phyloP scores from a whole-genome alignment of 2,888 invertebrate species.

The Ectropis crepuscularia region DNA sequence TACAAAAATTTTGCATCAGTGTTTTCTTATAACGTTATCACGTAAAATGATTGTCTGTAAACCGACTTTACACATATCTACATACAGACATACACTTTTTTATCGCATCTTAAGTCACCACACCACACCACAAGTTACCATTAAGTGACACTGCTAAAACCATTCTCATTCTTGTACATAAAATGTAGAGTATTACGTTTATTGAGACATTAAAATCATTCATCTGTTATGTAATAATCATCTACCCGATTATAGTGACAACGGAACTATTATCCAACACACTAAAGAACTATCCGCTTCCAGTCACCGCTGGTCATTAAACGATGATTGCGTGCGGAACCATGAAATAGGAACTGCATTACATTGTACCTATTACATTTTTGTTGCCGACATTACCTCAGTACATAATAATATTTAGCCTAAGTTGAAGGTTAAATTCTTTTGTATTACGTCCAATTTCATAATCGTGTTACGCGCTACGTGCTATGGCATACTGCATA shows the following conservation, averaged over 20 bases:
- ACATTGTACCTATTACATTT: slow-evolving; percentile 13
- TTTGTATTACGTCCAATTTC: slow-evolving; percentile 13
- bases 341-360: slow-evolving; percentile 13
- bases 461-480: slow-evolving; percentile 13
- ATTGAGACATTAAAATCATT: too few species aligned
- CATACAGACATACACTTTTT: too few species aligned
- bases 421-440: slow-evolving; percentile 21
- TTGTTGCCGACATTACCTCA: background rate
- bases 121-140: too few species aligned
- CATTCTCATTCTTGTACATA: too few species aligned
- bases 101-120: too few species aligned
- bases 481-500: slow-evolving; percentile 13
- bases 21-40: too few species aligned
- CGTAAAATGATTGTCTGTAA: too few species aligned
- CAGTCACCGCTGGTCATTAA: slow-evolving; percentile 34
- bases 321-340: slow-evolving; percentile 39
- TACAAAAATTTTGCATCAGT: too few species aligned
- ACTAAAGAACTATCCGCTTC: slow-evolving; percentile 11
- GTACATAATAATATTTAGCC: slow-evolving; percentile 3
- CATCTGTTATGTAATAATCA: too few species aligned
- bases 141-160: too few species aligned
- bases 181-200: too few species aligned
- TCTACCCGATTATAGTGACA: slow-evolving; percentile 21
- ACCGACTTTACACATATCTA: too few species aligned
- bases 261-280: slow-evolving; percentile 30